These are phyloP conservation scores for Exaiptasia diaphana DNA, from an alignment of 64 coral and sea anemone species.

Conservation along the genomic window DNA sequence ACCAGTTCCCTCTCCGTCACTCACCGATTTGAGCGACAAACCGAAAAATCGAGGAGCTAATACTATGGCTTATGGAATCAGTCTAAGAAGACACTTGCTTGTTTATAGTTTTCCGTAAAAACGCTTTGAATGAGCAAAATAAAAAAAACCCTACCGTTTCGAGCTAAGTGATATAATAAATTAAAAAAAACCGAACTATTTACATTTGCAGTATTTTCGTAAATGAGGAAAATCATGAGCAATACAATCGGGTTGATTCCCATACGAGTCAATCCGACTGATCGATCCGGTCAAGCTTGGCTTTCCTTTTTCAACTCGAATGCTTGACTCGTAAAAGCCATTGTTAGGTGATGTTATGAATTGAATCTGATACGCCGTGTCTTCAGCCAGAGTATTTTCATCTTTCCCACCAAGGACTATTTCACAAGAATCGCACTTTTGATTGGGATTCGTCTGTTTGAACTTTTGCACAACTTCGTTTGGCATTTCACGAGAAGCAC, in stretches of 20 bases:
- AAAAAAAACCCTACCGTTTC: too few species aligned
- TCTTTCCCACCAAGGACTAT: neutral
- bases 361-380: conserved; percentile 46
- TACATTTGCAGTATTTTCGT: conserved; percentile 17
- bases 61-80: too few species aligned
- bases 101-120: too few species aligned
- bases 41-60: too few species aligned
- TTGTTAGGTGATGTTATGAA: conserved; percentile 32
- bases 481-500: conserved; percentile 23
- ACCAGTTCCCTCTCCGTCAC: too few species aligned
- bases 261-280: conserved; percentile 12
- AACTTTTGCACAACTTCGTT: conserved; percentile 50
- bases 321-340: conserved; percentile 35
- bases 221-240: neutral
- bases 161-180: too few species aligned
- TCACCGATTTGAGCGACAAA: too few species aligned
- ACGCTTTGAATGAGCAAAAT: too few species aligned
- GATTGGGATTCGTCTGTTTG: neutral
- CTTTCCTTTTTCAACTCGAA: neutral
- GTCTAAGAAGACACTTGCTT: too few species aligned
- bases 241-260: conserved; percentile 26
- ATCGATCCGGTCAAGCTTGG: neutral
- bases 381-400: conserved; percentile 9
- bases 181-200: too few species aligned
- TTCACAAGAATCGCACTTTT: conserved; percentile 36